A percentile compares a stretch with the other conserved stretches of the same genome.
phyloP scores from a whole-genome alignment of 2,888 invertebrate species.

The Crocallis elinguaria region DNA sequence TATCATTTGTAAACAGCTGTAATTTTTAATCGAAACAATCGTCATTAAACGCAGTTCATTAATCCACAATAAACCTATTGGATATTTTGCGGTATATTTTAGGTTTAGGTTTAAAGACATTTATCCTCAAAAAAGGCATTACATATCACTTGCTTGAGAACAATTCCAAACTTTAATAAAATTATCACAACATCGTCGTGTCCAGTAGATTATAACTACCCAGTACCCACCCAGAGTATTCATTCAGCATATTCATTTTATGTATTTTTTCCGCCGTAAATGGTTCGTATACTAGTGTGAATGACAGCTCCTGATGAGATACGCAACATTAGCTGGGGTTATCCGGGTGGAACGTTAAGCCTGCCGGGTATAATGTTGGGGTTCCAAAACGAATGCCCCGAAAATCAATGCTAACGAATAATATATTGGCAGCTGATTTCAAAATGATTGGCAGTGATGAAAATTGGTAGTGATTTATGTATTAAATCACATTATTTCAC shows the following conservation, averaged over 20 bases:
- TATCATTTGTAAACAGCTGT: not conserved
- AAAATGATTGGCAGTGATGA: too few relatives aligned
- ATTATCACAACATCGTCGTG: too few relatives aligned
- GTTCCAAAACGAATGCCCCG: not conserved
- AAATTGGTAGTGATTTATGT: too few relatives aligned
- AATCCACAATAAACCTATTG: not conserved
- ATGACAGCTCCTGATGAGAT: not conserved
- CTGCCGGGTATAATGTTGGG: not conserved
- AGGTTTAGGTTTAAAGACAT: too few relatives aligned
- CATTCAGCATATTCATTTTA: too few relatives aligned
- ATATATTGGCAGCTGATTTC: too few relatives aligned
- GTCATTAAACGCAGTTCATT: not conserved
- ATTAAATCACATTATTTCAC: too few relatives aligned
- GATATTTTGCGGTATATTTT: not conserved
- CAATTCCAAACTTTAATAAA: too few relatives aligned
- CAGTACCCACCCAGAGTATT: too few relatives aligned
- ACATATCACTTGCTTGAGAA: too few relatives aligned
- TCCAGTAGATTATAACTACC: too few relatives aligned
- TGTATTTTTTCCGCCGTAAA: not conserved
- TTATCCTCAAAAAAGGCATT: too few relatives aligned
- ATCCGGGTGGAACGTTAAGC: constrained; percentile 6
- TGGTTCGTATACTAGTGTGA: not conserved
- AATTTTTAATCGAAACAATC: constrained; percentile 1
- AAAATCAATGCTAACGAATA: not conserved
- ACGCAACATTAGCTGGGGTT: constrained; percentile 2